Evolutionary conservation across 2,797 vertebrate genomes (phyloP).

Genomic region (Scolopax bukidnonensis): DNA sequence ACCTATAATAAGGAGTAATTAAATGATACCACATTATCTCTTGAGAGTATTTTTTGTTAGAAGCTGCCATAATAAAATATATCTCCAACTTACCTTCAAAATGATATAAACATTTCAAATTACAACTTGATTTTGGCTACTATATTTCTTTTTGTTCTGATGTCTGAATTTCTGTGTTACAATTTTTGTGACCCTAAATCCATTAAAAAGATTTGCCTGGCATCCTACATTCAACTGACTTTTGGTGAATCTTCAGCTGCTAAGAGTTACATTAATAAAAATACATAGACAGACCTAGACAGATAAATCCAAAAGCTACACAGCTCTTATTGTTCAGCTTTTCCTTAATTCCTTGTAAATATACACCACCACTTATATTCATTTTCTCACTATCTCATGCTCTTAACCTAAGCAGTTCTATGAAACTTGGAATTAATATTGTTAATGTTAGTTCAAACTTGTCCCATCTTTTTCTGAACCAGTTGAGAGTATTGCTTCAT

Average conservation of each 20-base stretch:
- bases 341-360: background rate
- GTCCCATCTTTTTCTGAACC: background rate
- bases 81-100: background rate
- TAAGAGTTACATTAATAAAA: background rate
- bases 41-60: background rate
- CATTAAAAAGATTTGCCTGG: background rate
- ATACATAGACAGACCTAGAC: background rate
- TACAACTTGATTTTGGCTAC: background rate
- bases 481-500: background rate
- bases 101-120: background rate
- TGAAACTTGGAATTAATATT: background rate
- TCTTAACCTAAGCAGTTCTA: background rate
- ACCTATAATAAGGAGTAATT: background rate
- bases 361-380: background rate
- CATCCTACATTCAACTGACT: background rate
- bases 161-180: fast-evolving
- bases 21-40: background rate
- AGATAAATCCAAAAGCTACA: background rate
- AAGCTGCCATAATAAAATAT: background rate
- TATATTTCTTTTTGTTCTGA: background rate
- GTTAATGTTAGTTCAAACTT: background rate
- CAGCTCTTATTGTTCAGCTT: background rate
- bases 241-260: background rate
- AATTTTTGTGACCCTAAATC: background rate
- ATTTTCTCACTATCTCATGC: background rate